A percentile compares a stretch with the other conserved stretches of the same genome.
Evolutionary conservation across 1,140 invertebrate species (phyloP).

Genomic region (Pseudoatta argentina): DNA sequence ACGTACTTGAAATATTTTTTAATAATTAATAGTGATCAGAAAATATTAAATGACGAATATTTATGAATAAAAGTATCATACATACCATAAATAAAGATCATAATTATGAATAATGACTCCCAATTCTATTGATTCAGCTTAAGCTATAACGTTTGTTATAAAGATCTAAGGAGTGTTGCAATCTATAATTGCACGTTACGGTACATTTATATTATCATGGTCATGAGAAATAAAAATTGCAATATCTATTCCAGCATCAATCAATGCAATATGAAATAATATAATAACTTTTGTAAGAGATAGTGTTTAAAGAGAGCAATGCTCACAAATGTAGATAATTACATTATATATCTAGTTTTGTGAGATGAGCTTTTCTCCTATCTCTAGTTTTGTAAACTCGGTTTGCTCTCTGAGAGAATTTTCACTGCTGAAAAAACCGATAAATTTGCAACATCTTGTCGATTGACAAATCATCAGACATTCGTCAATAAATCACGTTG

Average conservation of each 20-base stretch:
- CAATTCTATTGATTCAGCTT: neutral
- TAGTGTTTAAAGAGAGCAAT: neutral
- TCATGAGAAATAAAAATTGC: neutral
- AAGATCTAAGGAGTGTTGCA: neutral
- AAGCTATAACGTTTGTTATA: neutral
- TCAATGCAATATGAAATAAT: neutral
- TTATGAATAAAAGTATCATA: conserved; percentile 2
- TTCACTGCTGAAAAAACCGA: neutral
- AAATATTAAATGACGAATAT: neutral
- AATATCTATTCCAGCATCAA: neutral
- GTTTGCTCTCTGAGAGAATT: neutral
- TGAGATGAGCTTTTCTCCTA: neutral
- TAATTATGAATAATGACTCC: conserved; percentile 10
- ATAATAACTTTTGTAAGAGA: neutral
- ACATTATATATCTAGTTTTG: neutral
- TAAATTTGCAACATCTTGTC: conserved; percentile 51
- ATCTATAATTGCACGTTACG: neutral
- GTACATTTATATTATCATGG: conserved; percentile 10
- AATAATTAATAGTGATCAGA: neutral
- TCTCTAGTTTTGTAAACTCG: neutral
- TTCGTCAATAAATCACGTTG: conserved; percentile 28
- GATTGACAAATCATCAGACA: conserved; percentile 11
- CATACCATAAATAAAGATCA: neutral
- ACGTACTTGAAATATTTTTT: neutral
- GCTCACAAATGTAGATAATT: neutral